Conservation (phyloP, 2,888 invertebrate genomes). For the Pristionchus mayeri region DNA sequence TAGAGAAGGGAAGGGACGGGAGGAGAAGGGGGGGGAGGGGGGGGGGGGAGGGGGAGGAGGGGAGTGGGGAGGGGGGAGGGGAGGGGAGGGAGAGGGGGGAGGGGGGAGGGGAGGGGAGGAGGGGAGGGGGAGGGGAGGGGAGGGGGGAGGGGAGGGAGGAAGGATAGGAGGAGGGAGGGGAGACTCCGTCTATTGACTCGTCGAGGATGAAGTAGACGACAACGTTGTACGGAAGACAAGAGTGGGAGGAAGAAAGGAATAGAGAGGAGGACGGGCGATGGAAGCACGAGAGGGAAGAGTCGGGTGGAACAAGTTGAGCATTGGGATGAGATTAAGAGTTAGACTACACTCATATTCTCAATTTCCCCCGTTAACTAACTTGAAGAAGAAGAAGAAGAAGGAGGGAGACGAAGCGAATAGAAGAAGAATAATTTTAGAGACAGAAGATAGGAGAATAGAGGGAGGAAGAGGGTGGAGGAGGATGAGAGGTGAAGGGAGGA, state of each 20-base stretch:
- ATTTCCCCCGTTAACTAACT: neutral
- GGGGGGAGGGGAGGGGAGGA: no score
- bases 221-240: neutral
- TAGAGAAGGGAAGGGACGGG: neutral
- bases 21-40: neutral
- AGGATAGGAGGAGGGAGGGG: neutral
- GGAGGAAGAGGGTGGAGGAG: neutral
- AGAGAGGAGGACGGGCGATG: neutral
- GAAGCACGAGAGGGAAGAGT: neutral
- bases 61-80: no score
- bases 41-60: no score
- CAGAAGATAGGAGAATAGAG: neutral
- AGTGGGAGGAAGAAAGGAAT: neutral
- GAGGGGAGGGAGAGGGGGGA: no score
- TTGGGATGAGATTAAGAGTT: neutral
- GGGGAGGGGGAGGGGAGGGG: no score
- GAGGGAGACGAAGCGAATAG: no score
- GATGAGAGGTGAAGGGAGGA: neutral
- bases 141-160: neutral
- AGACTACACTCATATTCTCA: neutral
- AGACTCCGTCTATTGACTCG: neutral
- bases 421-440: constrained; percentile 5
- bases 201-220: constrained; percentile 13
- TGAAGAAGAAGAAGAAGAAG: neutral
- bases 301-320: constrained; percentile 42